Base-by-base conservation (phyloP, 1,140 invertebrate species). In the Hyphantria cunea region DNA sequence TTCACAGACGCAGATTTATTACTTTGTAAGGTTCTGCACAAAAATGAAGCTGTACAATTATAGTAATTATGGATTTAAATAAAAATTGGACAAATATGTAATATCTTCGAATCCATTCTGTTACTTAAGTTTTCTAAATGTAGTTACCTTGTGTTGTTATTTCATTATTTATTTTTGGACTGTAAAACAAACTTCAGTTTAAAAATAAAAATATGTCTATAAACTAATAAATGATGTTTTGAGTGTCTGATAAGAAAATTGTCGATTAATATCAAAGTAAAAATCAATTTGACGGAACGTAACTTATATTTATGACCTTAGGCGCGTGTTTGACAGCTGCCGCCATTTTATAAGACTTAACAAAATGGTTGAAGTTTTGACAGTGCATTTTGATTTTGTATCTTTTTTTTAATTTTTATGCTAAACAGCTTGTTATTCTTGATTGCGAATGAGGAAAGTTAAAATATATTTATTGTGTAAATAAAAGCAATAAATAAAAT, bases 391-490 rank as follows among this genome's bases (percentile, higher is more conserved):
- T 44, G 13, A 51, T 52, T 41, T 41, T 14, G 10, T 37, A 13
- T 52, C 34, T 52, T 52, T 39, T 14, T 58, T 47, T 12, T 17
- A 48, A 37, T 47, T 56, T 14, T 49, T 39, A 25, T 17, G 42
- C 54, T 37, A 45, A 55, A 56, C 55, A 60, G 48, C 47, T 60
- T 42, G 56, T 60, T 60, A 47, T 42, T 42, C 15, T 50, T 51
- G 13, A 51, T 60, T 60, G 47, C 56, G 34, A 60, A 60, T n/a
- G 34, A 39, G 55, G 37, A 41, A 50, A 32, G 47, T 50, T 58
- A 42, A 9, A 50, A 51, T 25, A 70, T 71, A 65, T 66, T 67
- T 72, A 69, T 73, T 70, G 68, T 73, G 71, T 73, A 73, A 73
- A 73, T 73, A 73, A 73, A 73, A 50, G 48, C 63, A 67, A 62